phyloP scores from a whole-genome alignment of 2,888 invertebrate genomes.

The Lepidocyrtinus sp. region DNA sequence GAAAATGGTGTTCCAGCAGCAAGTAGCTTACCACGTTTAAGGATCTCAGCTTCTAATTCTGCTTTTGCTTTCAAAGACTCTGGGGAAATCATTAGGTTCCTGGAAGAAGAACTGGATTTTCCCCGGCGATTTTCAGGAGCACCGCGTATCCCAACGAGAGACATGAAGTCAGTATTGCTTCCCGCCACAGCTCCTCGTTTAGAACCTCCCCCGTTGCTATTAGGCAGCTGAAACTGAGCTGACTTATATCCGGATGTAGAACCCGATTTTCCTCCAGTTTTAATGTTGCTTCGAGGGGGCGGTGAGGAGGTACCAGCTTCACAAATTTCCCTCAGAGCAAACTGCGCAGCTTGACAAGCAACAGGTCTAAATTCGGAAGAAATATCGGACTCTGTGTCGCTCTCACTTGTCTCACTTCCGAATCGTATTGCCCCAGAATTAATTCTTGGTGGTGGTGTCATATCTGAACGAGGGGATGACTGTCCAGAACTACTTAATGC shows the following conservation, averaged over 20 bases:
- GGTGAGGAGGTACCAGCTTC: slow-evolving; percentile 60
- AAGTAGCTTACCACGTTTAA: slow-evolving; percentile 44
- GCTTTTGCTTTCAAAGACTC: slow-evolving; percentile 52
- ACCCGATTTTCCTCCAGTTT: slow-evolving; percentile 39
- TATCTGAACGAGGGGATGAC: slow-evolving; percentile 68
- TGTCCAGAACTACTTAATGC: slow-evolving; percentile 67
- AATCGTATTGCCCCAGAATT: slow-evolving; percentile 65
- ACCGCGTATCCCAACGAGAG: slow-evolving; percentile 32
- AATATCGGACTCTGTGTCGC: slow-evolving; percentile 69
- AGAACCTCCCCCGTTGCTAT: neutral
- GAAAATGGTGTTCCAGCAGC: slow-evolving; percentile 21
- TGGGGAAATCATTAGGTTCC: slow-evolving; percentile 38
- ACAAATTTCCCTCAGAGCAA: slow-evolving; percentile 68
- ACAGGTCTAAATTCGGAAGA: slow-evolving; percentile 66
- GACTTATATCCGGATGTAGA: slow-evolving; percentile 28
- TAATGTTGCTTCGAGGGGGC: slow-evolving; percentile 51
- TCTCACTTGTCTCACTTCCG: slow-evolving; percentile 69
- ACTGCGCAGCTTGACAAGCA: slow-evolving; percentile 67
- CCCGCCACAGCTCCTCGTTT: neutral
- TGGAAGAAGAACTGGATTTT: slow-evolving; percentile 6
- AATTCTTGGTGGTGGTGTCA: slow-evolving; percentile 68
- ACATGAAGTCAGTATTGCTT: slow-evolving; percentile 36
- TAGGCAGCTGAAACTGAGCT: slow-evolving; percentile 36
- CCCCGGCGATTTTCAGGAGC: slow-evolving; percentile 39
- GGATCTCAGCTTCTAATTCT: slow-evolving; percentile 49